Percentiles rank a stretch among this genome's conserved stretches.
Conservation (phyloP, 2,888 invertebrate genomes). For the Synanthedon tipuliformis region DNA sequence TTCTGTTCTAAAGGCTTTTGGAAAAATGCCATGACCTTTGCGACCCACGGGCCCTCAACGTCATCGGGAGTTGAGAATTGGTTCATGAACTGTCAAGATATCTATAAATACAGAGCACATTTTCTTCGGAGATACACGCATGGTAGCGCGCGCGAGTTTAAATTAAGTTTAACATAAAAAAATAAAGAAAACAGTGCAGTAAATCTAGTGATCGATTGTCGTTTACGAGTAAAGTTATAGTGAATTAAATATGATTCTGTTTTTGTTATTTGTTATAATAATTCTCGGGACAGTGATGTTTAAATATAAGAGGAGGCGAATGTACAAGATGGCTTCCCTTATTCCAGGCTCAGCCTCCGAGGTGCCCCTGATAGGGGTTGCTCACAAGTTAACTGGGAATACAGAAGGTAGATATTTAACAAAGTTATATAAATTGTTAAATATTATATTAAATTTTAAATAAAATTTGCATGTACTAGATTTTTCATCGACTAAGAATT, state of each 20-base stretch:
- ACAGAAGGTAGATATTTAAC: constrained; percentile 27
- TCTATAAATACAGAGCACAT: constrained; percentile 9
- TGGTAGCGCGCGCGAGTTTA: constrained; percentile 5
- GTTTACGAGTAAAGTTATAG: not conserved
- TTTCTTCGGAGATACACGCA: constrained; percentile 8
- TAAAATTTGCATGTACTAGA: too few species aligned
- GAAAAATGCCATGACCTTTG: constrained; percentile 25
- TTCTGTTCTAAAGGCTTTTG: constrained; percentile 20
- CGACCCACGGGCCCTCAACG: constrained; percentile 26
- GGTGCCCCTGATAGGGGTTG: constrained; percentile 36
- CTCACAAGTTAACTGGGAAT: constrained; percentile 28
- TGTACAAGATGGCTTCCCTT: constrained; percentile 33
- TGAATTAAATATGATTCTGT: constrained; percentile 26
- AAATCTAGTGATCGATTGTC: not conserved
- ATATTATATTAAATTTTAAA: too few species aligned
- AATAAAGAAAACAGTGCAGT: not conserved
- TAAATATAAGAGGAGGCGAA: constrained; percentile 30
- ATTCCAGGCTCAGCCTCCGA: constrained; percentile 19
- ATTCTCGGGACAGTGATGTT: constrained; percentile 26
- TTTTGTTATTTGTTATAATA: constrained; percentile 20
- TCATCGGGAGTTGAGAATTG: constrained; percentile 17
- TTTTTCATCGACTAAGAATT: too few species aligned
- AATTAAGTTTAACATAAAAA: not conserved
- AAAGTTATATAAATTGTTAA: too few species aligned
- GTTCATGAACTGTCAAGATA: constrained; percentile 18